Evolutionary conservation across 2,113 vertebrate genomes (phyloP).

Genomic region (zebrafish (Danio rerio)): GRCz12tu NC_133199.1:23053501-23054000

Average conservation of each 20-base stretch:
- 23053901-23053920: constrained; percentile 44
- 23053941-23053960: constrained; percentile 9
- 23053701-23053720: constrained; percentile 54
- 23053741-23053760: not conserved
- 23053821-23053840: not conserved
- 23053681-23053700: constrained; percentile 52
- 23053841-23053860: constrained; percentile 35
- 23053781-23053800: not conserved
- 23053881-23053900: constrained; percentile 30
- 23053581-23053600: not conserved
- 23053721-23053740: constrained; percentile 61
- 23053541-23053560: not conserved
- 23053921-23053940: constrained; percentile 23
- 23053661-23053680: constrained; percentile 34
- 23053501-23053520: not conserved
- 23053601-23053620: not conserved
- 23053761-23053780: not conserved
- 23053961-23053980: not conserved
- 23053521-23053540: not conserved
- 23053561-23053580: constrained; percentile 11
- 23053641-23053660: not conserved
- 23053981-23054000: not conserved
- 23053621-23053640: not conserved
- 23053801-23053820: not conserved
- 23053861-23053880: constrained; percentile 35